Evolutionary conservation across 2,797 vertebrate genomes (phyloP), one percentile per base, ranked within the genome.

Genomic region (Hippocampus kuda): DNA sequence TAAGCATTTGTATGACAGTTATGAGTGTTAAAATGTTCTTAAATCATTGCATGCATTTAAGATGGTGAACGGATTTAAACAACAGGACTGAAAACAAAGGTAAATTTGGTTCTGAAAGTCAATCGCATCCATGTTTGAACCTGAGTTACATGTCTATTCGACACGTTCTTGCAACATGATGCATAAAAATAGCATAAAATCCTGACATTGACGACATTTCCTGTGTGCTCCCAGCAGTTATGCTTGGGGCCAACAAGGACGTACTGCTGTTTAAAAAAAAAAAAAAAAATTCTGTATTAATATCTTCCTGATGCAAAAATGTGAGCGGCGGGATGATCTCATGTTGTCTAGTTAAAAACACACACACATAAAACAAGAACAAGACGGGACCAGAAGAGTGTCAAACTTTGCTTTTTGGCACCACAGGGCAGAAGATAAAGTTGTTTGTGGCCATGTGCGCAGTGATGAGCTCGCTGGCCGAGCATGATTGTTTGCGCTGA

Each of bases 401-500:
- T 27, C 22, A 49, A 46, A 46, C 64, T 46, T 30, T 15, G 34
- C 41, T 66, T 49, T 66, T 57, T 27, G n/a, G 54, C 13, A 30
- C 59, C 27, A 38, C 15, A 2, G 59, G 30, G 15, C 27, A 38
- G 18, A 44, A 42, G 61, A 63, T 27, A 46, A n/a, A 42, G 41
- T 64, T 42, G 20, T n/a, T 59, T 41, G 61, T 5, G 38, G 24
- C 42, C 42, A 63, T 63, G 61, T 6, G 22, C 61, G 1, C 38
- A 22, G 61, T 15, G 61, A 63, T 42, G 61, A 24, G 38, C 61
- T 63, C 61, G 27, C 72, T 46, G 54, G 30, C 74, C 46, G 41
- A 64, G 62, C 42, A 2, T 13, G 41, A 44, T 46, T 64, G 62
- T 64, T 13, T 44, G 62, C 5, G 41, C 62, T 64, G 38, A 46